phyloP scores from a whole-genome alignment of 2,888 invertebrate species.

The Dasypogon diadema region DNA sequence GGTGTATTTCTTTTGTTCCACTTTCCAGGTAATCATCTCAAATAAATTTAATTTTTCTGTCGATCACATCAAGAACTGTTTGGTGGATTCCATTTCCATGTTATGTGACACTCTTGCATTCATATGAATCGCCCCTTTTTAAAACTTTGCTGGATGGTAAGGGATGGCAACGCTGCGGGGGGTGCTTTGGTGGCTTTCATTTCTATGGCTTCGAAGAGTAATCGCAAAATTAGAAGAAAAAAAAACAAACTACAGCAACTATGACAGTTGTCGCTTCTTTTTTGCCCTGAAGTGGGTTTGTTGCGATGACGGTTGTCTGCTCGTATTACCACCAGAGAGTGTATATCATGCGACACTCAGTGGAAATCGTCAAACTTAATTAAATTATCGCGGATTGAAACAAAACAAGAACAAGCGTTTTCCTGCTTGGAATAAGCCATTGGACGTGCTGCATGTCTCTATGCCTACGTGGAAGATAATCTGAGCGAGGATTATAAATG shows the following conservation, averaged over 20 bases:
- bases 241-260: slow-evolving; percentile 5
- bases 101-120: slow-evolving; percentile 31
- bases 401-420: slow-evolving; percentile 12
- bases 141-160: not conserved
- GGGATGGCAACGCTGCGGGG: slow-evolving; percentile 16
- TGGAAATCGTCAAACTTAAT: slow-evolving; percentile 33
- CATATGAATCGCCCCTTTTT: slow-evolving; percentile 38
- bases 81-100: slow-evolving; percentile 8
- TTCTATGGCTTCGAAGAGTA: slow-evolving; percentile 30
- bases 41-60: slow-evolving; percentile 23
- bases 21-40: slow-evolving; percentile 15
- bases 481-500: no score
- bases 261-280: slow-evolving; percentile 9
- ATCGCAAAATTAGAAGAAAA: slow-evolving; percentile 34
- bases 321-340: slow-evolving; percentile 33
- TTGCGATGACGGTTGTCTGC: slow-evolving; percentile 25
- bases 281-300: slow-evolving; percentile 8
- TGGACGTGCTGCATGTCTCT: no score
- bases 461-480: no score
- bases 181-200: slow-evolving; percentile 33
- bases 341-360: slow-evolving; percentile 29
- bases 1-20: not conserved
- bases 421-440: not conserved
- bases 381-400: slow-evolving; percentile 6
- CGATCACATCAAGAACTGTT: slow-evolving; percentile 7